Evolutionary conservation across 2,113 vertebrate species (phyloP).

Genomic region (Zosterops borbonicus): DNA sequence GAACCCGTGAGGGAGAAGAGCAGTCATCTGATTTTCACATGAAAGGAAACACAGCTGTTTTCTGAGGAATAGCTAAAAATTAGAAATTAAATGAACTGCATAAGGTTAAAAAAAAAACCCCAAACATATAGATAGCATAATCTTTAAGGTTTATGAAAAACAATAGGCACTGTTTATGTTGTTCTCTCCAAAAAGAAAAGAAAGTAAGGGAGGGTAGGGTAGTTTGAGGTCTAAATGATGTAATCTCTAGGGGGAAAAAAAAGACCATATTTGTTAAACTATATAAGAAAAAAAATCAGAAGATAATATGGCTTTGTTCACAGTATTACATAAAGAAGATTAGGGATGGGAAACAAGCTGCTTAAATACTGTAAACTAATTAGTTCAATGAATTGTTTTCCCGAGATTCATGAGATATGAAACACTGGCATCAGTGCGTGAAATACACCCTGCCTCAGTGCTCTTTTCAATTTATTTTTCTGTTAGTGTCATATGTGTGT

Average conservation of each 20-base stretch:
- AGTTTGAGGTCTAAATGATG: constrained; percentile 77
- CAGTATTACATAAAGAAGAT: constrained; percentile 81
- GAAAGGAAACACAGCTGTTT: not conserved
- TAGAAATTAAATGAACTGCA: constrained; percentile 39
- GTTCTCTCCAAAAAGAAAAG: not conserved
- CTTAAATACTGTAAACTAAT: constrained; percentile 87
- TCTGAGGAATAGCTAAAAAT: not conserved
- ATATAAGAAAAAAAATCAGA: constrained; percentile 70
- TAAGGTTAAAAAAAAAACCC: not conserved
- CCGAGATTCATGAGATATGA: constrained; percentile 79
- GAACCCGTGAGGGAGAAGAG: not conserved
- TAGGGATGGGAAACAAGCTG: constrained; percentile 81
- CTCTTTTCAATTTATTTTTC: constrained; percentile 84
- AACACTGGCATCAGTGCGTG: constrained; percentile 77
- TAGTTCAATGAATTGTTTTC: constrained; percentile 83
- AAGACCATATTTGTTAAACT: constrained; percentile 76
- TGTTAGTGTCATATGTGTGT: constrained; percentile 73
- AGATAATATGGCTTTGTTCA: constrained; percentile 80
- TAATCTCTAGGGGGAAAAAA: constrained; percentile 57
- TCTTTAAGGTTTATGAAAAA: constrained; percentile 31
- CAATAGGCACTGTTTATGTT: constrained; percentile 43
- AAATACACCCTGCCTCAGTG: constrained; percentile 82
- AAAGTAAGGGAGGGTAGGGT: not conserved
- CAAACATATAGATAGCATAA: not conserved
- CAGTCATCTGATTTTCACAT: not conserved